These are phyloP conservation scores for Hydractinia echinata DNA, from an alignment of 30 jellyfish, hydroid and myxozoan genomes.

Conservation along the genomic window DNA sequence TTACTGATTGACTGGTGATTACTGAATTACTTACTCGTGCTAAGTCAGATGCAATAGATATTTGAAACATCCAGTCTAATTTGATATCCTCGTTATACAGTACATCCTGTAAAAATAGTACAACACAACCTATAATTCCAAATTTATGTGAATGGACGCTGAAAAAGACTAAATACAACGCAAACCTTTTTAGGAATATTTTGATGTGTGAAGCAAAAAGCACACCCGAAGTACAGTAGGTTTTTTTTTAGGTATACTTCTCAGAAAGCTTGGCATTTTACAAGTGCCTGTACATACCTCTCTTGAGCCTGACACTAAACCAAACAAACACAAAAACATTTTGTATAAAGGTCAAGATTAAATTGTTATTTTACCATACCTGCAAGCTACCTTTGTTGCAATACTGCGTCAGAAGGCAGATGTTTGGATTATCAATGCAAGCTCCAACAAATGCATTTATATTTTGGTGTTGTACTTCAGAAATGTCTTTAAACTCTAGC, in stretches of 20 bases:
- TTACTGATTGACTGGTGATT: no score
- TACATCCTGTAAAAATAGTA: conserved; percentile 57
- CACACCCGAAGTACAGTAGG: no score
- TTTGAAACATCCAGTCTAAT: conserved; percentile 91
- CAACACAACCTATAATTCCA: background rate
- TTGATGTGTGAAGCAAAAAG: no score
- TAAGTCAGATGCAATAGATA: conserved; percentile 82
- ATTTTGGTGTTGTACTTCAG: conserved; percentile 80
- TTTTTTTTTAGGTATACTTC: no score
- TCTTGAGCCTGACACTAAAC: no score
- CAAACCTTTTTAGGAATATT: no score
- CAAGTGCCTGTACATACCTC: no score
- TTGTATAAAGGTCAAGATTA: background rate
- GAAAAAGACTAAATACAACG: no score
- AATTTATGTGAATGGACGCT: background rate
- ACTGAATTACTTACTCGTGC: conserved; percentile 66
- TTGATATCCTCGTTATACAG: conserved; percentile 67
- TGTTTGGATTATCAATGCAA: conserved; percentile 76
- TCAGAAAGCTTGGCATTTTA: no score
- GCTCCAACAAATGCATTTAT: conserved; percentile 90
- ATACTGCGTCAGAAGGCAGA: conserved; percentile 67
- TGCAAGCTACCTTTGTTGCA: conserved; percentile 95
- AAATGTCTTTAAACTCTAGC: conserved; percentile 84
- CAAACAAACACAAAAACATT: no score
- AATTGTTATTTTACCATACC: conserved; percentile 23